Conservation (phyloP, 2,113 vertebrate genomes). For the Seriola quinqueradiata region DNA sequence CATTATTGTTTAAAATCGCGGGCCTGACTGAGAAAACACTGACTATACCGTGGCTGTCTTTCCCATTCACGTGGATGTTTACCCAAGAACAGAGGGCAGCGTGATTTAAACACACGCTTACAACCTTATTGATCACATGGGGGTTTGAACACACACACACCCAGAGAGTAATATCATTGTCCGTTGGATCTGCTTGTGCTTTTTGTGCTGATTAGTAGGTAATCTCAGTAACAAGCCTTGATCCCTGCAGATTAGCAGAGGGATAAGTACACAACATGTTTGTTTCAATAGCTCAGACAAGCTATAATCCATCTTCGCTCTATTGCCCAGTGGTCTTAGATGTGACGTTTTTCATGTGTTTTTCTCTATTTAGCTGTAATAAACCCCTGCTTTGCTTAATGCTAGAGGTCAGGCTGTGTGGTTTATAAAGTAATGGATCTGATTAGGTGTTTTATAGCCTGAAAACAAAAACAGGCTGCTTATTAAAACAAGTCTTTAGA, state of each 20-base stretch:
- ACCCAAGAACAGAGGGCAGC: constrained; percentile 89
- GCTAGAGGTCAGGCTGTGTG: constrained; percentile 29
- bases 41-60: constrained; percentile 93
- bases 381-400: constrained; percentile 39
- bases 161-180: constrained; percentile 54
- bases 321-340: constrained; percentile 43
- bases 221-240: constrained; percentile 86
- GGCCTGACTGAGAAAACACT: constrained; percentile 97
- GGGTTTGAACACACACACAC: constrained; percentile 58
- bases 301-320: constrained; percentile 58
- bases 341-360: constrained; percentile 37
- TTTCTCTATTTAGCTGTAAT: constrained; percentile 37
- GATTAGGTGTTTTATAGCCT: constrained; percentile 38
- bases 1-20: constrained; percentile 99
- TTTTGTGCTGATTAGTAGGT: constrained; percentile 88
- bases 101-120: constrained; percentile 91
- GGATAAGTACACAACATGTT: constrained; percentile 78
- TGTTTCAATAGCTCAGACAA: constrained; percentile 64
- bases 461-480: constrained; percentile 12
- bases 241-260: constrained; percentile 77
- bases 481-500: constrained; percentile 27
- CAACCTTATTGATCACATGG: constrained; percentile 89
- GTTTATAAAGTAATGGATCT: constrained; percentile 45
- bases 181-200: constrained; percentile 80
- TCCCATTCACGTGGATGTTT: constrained; percentile 94